These are phyloP conservation scores for Alauda arvensis DNA, from an alignment of 2,797 vertebrate genomes.

Conservation along the genomic window DNA sequence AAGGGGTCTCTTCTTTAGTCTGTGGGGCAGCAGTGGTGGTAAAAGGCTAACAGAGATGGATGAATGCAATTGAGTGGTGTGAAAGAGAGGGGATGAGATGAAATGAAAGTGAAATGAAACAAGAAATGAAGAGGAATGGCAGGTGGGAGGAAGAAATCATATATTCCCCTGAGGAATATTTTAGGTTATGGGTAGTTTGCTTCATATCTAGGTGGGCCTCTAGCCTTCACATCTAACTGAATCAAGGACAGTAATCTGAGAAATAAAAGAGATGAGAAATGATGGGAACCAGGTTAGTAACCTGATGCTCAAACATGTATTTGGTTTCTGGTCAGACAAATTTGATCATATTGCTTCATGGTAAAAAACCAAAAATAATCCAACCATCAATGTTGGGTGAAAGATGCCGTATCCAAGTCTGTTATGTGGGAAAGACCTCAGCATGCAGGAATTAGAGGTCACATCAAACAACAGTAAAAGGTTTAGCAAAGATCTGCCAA, in stretches of 20 bases:
- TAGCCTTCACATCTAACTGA: neutral
- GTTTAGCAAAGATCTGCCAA: neutral
- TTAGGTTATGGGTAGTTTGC: neutral
- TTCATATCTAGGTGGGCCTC: neutral
- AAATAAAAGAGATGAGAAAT: neutral
- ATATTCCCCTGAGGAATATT: neutral
- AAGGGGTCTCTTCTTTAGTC: neutral
- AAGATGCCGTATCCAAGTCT: neutral
- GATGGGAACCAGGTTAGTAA: neutral
- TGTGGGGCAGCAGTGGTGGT: neutral
- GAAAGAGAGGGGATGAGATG: slow-evolving; percentile 7
- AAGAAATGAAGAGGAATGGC: slow-evolving; percentile 35
- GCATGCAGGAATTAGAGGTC: neutral
- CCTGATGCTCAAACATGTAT: neutral
- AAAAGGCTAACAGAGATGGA: slow-evolving; percentile 37
- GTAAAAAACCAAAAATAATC: neutral
- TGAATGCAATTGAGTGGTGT: slow-evolving; percentile 16
- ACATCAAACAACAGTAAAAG: neutral
- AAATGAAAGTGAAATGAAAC: slow-evolving; percentile 38
- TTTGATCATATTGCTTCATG: neutral
- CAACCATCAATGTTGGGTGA: neutral
- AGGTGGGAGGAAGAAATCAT: slow-evolving; percentile 9
- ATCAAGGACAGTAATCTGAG: neutral
- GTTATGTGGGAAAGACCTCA: neutral
- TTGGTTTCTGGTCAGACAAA: neutral